Evolutionary conservation across 2,888 invertebrate genomes (phyloP).

Genomic region (Trissolcus japonicus): DNA sequence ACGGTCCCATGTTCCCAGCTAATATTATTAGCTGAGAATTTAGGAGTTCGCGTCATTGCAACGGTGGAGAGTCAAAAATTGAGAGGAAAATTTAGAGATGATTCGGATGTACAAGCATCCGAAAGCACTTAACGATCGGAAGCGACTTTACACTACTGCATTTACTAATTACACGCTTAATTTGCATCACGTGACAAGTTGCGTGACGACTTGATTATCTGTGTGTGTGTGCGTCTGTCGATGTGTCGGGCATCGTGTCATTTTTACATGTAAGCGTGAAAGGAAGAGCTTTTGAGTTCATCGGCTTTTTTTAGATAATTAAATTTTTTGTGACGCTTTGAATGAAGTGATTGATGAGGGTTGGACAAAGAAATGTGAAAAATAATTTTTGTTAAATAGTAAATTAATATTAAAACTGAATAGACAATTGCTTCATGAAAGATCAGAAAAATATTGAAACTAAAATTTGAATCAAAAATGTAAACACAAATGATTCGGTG

Average conservation of each 20-base stretch:
- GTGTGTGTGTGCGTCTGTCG: slow-evolving; percentile 5
- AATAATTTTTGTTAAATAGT: too few species aligned
- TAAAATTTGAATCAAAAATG: too few species aligned
- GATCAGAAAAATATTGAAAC: too few species aligned
- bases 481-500: too few species aligned
- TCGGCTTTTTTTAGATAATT: too few species aligned
- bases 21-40: slow-evolving; percentile 7
- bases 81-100: not conserved
- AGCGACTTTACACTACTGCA: slow-evolving; percentile 45
- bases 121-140: slow-evolving; percentile 51
- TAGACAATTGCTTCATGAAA: too few species aligned
- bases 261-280: not conserved
- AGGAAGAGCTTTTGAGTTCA: too few species aligned
- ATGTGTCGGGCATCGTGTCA: not conserved
- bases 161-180: slow-evolving; percentile 63
- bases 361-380: too few species aligned
- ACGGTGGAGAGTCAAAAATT: too few species aligned
- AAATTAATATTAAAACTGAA: too few species aligned
- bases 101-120: slow-evolving; percentile 18
- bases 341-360: too few species aligned
- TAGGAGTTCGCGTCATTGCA: not conserved
- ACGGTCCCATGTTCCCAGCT: slow-evolving; percentile 5
- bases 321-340: too few species aligned
- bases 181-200: slow-evolving; percentile 62
- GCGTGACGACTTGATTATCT: slow-evolving; percentile 51